Conservation (phyloP, 1,140 invertebrate species). For the Ladona fulva region DNA sequence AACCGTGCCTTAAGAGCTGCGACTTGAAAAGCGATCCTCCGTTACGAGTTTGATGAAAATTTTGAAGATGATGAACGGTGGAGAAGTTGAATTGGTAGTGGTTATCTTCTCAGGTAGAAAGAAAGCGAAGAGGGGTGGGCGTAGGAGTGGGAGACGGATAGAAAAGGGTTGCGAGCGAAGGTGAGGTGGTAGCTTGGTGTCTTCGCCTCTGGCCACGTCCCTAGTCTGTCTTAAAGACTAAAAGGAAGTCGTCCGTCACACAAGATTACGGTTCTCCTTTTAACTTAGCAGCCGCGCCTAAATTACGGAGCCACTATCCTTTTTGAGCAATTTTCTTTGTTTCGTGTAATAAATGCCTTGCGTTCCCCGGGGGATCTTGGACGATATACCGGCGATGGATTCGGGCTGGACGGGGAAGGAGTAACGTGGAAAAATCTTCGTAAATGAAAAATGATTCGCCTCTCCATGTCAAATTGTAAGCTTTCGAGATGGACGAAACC, state of each 20-base stretch:
- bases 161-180: neutral
- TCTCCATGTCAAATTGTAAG: neutral
- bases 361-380: neutral
- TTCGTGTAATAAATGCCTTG: neutral
- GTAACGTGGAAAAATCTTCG: neutral
- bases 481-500: neutral
- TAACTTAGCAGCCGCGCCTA: conserved; percentile 2
- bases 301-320: neutral
- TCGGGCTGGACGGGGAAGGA: neutral
- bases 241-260: conserved; percentile 3
- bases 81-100: no score
- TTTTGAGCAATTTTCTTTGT: conserved; percentile 7
- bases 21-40: no score
- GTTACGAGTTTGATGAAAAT: no score
- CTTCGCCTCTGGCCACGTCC: neutral
- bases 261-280: neutral
- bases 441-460: neutral
- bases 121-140: neutral
- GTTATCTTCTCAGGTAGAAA: no score
- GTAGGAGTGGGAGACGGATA: neutral
- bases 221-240: neutral
- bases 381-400: neutral
- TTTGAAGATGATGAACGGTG: no score
- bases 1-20: no score
- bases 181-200: neutral